These are phyloP conservation scores for Caiman crocodilus DNA, from an alignment of 2,797 vertebrate genomes.

Conservation along the genomic window DNA sequence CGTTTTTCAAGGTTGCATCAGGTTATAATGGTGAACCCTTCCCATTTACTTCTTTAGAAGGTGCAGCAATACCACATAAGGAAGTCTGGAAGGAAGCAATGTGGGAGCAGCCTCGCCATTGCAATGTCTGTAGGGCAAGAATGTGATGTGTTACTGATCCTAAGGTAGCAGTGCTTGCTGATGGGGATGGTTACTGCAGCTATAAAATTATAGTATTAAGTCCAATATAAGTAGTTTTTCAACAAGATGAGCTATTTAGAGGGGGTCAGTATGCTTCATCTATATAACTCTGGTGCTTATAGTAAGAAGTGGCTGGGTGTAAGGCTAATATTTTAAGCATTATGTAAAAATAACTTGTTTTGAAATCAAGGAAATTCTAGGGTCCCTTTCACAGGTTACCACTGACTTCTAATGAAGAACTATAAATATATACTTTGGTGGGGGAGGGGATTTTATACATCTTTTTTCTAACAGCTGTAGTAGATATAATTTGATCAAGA, in stretches of 20 bases:
- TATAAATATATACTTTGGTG: constrained; percentile 20
- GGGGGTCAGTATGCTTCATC: background rate
- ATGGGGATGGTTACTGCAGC: background rate
- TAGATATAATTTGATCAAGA: background rate
- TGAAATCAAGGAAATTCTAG: background rate
- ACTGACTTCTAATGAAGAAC: background rate
- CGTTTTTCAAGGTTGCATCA: too few relatives aligned
- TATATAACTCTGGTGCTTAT: background rate
- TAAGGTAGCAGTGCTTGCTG: background rate
- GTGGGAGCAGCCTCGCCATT: background rate
- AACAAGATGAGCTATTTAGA: background rate
- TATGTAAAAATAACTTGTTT: background rate
- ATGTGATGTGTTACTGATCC: background rate
- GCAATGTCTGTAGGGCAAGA: background rate
- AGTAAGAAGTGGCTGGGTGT: background rate
- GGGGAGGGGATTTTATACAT: background rate
- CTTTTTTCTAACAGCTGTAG: background rate
- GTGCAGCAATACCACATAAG: too few relatives aligned
- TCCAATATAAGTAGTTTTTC: background rate
- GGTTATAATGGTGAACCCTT: too few relatives aligned
- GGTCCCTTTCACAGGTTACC: background rate
- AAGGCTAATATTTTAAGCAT: background rate
- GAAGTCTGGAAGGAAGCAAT: background rate
- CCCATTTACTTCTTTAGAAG: too few relatives aligned
- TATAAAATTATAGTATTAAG: background rate